Percentiles rank a stretch among this genome's conserved stretches.
phyloP scores from a whole-genome alignment of 2,888 invertebrate genomes.

The Saturnia pavonia region DNA sequence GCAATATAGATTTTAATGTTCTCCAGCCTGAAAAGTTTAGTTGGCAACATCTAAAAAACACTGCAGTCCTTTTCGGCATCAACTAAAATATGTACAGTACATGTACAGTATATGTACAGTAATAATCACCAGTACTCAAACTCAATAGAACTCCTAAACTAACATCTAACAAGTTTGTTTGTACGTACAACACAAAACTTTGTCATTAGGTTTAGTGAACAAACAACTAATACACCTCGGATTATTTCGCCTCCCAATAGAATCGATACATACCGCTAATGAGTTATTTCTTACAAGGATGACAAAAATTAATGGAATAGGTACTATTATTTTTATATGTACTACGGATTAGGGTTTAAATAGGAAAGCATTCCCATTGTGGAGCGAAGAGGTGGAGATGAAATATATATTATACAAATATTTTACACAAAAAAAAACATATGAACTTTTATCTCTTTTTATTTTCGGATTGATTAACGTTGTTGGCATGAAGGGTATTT shows the following conservation, averaged over 20 bases:
- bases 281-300: not conserved
- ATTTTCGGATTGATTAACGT: no score
- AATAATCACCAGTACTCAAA: not conserved
- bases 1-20: not conserved
- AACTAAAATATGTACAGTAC: not conserved
- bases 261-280: not conserved
- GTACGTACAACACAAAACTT: conserved; percentile 1
- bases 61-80: not conserved
- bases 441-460: no score
- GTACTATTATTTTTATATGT: not conserved
- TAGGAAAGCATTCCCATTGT: no score
- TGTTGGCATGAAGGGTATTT: no score
- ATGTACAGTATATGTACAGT: no score
- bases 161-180: not conserved
- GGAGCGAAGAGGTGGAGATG: no score
- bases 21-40: not conserved
- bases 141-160: conserved; percentile 9
- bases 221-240: conserved; percentile 1
- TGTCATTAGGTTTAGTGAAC: conserved; percentile 8
- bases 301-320: not conserved
- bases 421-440: no score
- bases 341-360: not conserved
- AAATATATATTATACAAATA: no score
- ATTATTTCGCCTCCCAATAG: not conserved
- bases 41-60: not conserved